Base-by-base conservation (phyloP, 64 coral and sea anemone species). In the Stichodactyla mertensii region DNA sequence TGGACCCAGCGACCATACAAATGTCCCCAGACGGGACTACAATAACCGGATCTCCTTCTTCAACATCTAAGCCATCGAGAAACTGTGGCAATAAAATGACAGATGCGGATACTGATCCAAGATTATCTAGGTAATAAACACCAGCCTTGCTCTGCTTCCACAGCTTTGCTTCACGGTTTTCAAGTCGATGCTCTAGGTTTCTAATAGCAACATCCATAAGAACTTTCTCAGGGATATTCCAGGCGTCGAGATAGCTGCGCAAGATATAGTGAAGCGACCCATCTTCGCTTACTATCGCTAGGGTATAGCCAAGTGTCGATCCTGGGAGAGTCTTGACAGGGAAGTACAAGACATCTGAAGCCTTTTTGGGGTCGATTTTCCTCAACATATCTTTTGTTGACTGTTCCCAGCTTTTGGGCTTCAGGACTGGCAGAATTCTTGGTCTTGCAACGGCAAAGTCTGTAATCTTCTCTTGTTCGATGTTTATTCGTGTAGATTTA, bases 71-170 rank as follows among this genome's bases (percentile, higher is more conserved):
- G 3, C 80, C 86, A 36, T 89, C 88, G 45, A 97, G 86, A 70
- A 90, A 89, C 11, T 87, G 83, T 4, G 94, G 94, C 60, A 93
- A 54, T 31, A 97, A 78, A 16, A 97, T 77, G 55, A 97, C 91
- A 88, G 94, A 97, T 51, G 91, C 94, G 2, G 91, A 88, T 5
- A 97, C 19, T 6, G 89, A 87, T 27, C 93, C 86, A n/a, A 96
- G 31, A 78, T 78, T 84, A 80, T 96, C 87, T 4, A 96, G 61
- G 66, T 93, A 97, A 64, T 92, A 85, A 51, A 97, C 89, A 2
- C 94, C 94, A 16, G 91, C 78, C 78, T 89, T 87, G 62, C 94
- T 97, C 16, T 67, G 88, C 12, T 80, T 61, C 94, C 94, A 97
- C 19, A 90, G n/a, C 23, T 77, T 23, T 24, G 86, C 58, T 45